phyloP scores from a whole-genome alignment of 23 tunicate genomes.

The Trididemnum nubilum region DNA sequence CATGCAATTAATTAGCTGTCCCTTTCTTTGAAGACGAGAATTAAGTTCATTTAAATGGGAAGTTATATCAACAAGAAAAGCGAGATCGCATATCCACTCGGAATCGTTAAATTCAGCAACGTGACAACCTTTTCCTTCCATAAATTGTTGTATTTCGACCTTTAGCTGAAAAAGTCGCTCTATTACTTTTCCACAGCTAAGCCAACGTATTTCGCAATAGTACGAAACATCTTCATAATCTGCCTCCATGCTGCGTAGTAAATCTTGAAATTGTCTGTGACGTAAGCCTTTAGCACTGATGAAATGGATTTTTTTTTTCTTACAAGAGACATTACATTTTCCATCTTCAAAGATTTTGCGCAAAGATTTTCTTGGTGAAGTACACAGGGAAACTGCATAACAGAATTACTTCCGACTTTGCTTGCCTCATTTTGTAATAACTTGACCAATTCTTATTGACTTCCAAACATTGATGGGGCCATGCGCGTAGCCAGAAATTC shows the following conservation, averaged over 20 bases:
- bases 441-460: background rate
- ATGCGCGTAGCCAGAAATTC: too few species aligned
- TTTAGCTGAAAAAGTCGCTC: slow-evolving; percentile 27
- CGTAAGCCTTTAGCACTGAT: slow-evolving; percentile 42
- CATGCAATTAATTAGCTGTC: slow-evolving; percentile 8
- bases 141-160: slow-evolving; percentile 18
- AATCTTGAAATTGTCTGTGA: slow-evolving; percentile 44
- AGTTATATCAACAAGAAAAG: slow-evolving; percentile 33
- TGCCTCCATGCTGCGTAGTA: slow-evolving; percentile 33
- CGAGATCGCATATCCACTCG: slow-evolving; percentile 17
- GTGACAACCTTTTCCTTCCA: background rate
- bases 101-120: background rate
- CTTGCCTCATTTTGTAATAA: too few species aligned
- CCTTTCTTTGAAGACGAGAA: slow-evolving; percentile 17
- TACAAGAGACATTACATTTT: slow-evolving; percentile 43
- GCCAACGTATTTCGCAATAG: slow-evolving; percentile 26
- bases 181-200: slow-evolving; percentile 29
- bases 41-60: slow-evolving; percentile 35
- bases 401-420: slow-evolving; percentile 14
- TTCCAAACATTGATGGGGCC: too few species aligned
- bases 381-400: slow-evolving; percentile 44
- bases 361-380: slow-evolving; percentile 46
- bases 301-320: slow-evolving; percentile 9
- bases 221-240: slow-evolving; percentile 38
- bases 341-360: slow-evolving; percentile 37